Evolutionary conservation across 37 sponge, comb jelly and placozoan species (phyloP).

Genomic region (Haliclona indistincta): DNA sequence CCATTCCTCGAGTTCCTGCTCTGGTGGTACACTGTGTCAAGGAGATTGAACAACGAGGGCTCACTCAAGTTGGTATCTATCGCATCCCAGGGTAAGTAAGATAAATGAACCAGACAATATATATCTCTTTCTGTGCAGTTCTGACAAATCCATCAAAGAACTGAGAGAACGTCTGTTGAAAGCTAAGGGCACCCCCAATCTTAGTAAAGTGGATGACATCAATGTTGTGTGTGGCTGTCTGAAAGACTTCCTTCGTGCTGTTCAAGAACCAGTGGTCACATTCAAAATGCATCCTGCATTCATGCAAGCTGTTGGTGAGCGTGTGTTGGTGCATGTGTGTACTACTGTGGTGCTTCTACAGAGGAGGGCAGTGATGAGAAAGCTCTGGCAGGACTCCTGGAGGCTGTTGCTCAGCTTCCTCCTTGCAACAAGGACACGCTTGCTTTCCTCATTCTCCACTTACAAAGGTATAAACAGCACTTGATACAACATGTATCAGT

Average conservation of each 20-base stretch:
- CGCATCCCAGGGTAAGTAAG: conserved; percentile 78
- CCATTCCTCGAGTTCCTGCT: conserved; percentile 84
- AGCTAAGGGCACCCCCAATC: conserved; percentile 69
- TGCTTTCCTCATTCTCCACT: conserved; percentile 87
- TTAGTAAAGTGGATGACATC: conserved; percentile 75
- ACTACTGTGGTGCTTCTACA: conserved; percentile 12
- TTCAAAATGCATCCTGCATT: conserved; percentile 66
- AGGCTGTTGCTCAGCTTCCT: conserved; percentile 84
- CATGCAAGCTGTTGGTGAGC: conserved; percentile 69
- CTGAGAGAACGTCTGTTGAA: conserved; percentile 82
- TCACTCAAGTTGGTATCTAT: conserved; percentile 87
- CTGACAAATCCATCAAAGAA: conserved; percentile 77
- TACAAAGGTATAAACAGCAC: conserved; percentile 64
- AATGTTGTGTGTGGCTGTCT: conserved; percentile 89
- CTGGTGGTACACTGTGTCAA: conserved; percentile 81
- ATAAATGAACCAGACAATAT: not conserved
- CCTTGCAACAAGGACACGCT: conserved; percentile 92
- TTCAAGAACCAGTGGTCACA: conserved; percentile 89
- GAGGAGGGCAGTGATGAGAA: conserved; percentile 67
- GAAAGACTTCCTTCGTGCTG: conserved; percentile 79
- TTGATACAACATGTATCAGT: not conserved
- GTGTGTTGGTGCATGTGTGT: not conserved
- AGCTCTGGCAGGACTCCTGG: conserved; percentile 55
- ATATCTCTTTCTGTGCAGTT: conserved; percentile 6
- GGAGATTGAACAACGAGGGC: conserved; percentile 86